Percentiles rank a stretch among this genome's conserved stretches.
phyloP scores from a whole-genome alignment of 2,797 vertebrate species.

The Chrysocyon brachyurus region DNA sequence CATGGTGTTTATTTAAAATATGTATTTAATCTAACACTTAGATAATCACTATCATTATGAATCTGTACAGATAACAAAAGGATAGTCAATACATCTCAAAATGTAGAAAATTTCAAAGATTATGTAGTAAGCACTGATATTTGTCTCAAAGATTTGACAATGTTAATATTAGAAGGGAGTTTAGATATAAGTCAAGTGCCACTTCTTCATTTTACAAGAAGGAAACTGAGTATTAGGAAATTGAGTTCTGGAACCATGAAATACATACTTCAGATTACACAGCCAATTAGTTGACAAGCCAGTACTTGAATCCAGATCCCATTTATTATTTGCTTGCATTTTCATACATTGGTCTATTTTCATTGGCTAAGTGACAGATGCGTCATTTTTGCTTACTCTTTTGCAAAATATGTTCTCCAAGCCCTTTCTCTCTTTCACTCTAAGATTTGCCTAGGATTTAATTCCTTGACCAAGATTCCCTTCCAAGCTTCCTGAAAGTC shows the following conservation, averaged over 20 bases:
- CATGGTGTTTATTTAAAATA: background rate
- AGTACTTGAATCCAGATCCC: background rate
- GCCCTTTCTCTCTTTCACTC: accelerated
- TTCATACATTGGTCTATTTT: background rate
- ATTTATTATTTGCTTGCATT: background rate
- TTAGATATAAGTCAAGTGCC: background rate
- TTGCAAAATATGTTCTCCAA: background rate
- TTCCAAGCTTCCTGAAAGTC: background rate
- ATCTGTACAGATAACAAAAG: background rate
- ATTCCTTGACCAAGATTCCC: background rate
- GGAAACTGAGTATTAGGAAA: background rate
- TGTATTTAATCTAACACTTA: background rate
- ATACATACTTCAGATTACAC: background rate
- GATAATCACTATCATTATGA: background rate
- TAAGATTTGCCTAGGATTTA: background rate
- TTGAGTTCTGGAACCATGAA: background rate
- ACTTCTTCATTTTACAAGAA: background rate
- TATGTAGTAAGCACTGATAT: background rate
- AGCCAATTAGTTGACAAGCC: background rate
- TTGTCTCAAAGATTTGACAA: background rate
- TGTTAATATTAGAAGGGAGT: background rate
- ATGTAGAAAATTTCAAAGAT: background rate
- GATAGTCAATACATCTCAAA: background rate
- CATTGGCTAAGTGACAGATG: background rate
- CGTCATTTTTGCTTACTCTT: background rate